Evolutionary conservation across 2,113 vertebrate genomes (phyloP), one percentile per base, ranked within the genome.

Genomic region (Rhynchopsitta pachyrhyncha): DNA sequence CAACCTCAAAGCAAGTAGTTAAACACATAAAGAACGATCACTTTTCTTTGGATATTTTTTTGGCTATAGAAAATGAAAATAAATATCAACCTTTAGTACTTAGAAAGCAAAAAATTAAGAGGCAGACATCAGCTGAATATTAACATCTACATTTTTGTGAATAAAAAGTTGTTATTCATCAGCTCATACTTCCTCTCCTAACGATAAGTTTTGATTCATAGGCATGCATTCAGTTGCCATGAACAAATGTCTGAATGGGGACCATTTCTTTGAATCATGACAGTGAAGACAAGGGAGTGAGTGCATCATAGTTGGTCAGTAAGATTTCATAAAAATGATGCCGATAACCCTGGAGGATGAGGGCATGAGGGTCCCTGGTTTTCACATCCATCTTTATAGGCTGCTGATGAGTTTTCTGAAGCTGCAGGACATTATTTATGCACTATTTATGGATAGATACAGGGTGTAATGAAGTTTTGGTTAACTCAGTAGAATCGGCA

Each of bases 401-500:
- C 44, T 79, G 24, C 17, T 88, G 85, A 3, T 81, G 85, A 93
- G 78, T 80, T 91, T 96, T 96, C 81, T 92, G 53, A 86, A 94
- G 75, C 60, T 95, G 73, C 28, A 60, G 59, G 49, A 74, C 52
- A 69, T 90, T 73, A 88, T 62, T 84, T 90, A 60, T 67, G 29
- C 19, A 37, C 35, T 59, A 59, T n/a, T 59, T n/a, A 15, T 89
- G 33, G 57, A 41, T 39, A 79, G 70, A 42, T 17, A 44, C 11
- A 91, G 31, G 42, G 53, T 86, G 47, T 89, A 90, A 93, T 74
- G 81, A 92, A 82, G 44, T 91, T 91, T 92, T 62, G 46, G 75
- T 82, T 96, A 95, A 96, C 1, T 7, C 82, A 50, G 42, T 33
- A 55, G 71, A 66, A 88, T 22, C 46, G 55, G 6, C 9, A 82